A percentile compares a stretch with the other conserved stretches of the same genome.
These are phyloP conservation scores for Amaurobius ferox DNA, from an alignment of 2,888 invertebrate genomes.

Conservation along the genomic window DNA sequence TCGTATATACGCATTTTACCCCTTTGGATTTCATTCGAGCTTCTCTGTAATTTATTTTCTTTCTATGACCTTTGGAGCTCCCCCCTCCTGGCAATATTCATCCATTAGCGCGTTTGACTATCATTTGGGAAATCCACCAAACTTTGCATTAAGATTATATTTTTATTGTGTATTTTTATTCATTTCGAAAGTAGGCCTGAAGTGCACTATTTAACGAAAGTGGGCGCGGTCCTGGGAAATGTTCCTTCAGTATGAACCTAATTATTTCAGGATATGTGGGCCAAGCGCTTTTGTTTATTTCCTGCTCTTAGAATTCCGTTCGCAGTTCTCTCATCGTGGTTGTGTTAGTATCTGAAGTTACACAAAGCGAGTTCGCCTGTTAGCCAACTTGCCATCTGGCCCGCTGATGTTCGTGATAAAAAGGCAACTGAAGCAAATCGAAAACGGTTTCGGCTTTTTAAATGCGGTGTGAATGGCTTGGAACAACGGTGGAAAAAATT, in stretches of 20 bases:
- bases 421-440: slow-evolving; percentile 3
- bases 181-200: not conserved
- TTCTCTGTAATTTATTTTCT: too few relatives aligned
- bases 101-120: too few relatives aligned
- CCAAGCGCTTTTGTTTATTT: not conserved
- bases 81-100: too few relatives aligned
- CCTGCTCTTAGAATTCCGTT: not conserved
- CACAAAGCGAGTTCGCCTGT: not conserved
- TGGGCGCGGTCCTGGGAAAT: not conserved
- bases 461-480: not conserved
- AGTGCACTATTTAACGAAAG: not conserved
- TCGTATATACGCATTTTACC: too few relatives aligned
- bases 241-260: not conserved
- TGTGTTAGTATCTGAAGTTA: not conserved
- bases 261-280: not conserved
- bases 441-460: slow-evolving; percentile 1
- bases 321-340: not conserved
- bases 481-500: not conserved
- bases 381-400: slow-evolving; percentile 7
- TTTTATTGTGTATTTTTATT: not conserved
- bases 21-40: too few relatives aligned
- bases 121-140: too few relatives aligned
- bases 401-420: not conserved
- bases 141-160: too few relatives aligned
- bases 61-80: too few relatives aligned